Evolutionary conservation across 1,140 invertebrate species (phyloP).

Genomic region (Adelges cooleyi): DNA sequence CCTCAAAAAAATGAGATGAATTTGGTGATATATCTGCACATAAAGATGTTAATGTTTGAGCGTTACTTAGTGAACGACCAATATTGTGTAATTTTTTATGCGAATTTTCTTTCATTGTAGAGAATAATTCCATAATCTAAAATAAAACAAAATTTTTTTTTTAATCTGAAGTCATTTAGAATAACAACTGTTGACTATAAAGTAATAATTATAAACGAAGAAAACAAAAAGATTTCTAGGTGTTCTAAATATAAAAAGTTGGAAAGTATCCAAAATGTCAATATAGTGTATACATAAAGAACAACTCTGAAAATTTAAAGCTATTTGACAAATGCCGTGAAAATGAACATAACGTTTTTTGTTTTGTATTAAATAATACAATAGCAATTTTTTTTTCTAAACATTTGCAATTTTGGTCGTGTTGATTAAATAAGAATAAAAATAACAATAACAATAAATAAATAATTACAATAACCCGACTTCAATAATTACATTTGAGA

Average conservation of each 20-base stretch:
- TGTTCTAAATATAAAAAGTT: conserved; percentile 22
- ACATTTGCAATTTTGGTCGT: no score
- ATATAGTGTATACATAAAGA: not conserved
- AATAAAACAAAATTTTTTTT: conserved; percentile 32
- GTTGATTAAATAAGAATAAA: no score
- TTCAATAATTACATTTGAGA: no score
- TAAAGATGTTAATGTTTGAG: conserved; percentile 53
- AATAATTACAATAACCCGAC: no score
- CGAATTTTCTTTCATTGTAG: conserved; percentile 57
- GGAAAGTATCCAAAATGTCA: conserved; percentile 18
- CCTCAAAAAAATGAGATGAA: conserved; percentile 75
- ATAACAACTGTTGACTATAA: conserved; percentile 1
- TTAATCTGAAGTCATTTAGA: not conserved
- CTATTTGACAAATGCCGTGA: no score
- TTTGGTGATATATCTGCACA: conserved; percentile 67
- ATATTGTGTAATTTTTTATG: conserved; percentile 35
- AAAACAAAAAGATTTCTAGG: conserved; percentile 26
- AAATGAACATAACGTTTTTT: no score
- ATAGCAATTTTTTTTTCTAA: no score
- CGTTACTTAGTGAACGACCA: conserved; percentile 45
- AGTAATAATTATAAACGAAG: conserved; percentile 24
- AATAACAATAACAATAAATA: no score
- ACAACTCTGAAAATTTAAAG: no score
- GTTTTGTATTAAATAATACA: no score
- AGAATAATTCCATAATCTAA: conserved; percentile 55